phyloP scores from a whole-genome alignment of 2,797 vertebrate genomes.

The Periparus ater region DNA sequence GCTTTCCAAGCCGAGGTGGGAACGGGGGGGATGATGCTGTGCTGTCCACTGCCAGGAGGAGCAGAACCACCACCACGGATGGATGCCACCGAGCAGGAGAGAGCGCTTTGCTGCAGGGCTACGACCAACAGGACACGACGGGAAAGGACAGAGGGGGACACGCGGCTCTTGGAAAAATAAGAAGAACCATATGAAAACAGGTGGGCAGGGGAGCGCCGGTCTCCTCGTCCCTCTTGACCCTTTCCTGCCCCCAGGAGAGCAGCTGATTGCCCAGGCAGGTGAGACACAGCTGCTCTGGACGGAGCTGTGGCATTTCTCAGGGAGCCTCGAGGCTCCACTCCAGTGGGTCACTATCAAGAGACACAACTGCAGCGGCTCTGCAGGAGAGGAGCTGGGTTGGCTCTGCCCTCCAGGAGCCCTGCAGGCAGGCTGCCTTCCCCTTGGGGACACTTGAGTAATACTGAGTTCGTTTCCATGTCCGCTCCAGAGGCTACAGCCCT shows the following conservation, averaged over 20 bases:
- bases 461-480: constrained; percentile 53
- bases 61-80: neutral
- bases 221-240: constrained; percentile 21
- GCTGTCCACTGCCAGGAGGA: constrained; percentile 28
- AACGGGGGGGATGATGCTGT: neutral
- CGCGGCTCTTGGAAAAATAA: constrained; percentile 48
- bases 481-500: neutral
- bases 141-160: constrained; percentile 50
- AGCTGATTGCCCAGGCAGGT: constrained; percentile 1
- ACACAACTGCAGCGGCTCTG: constrained; percentile 14
- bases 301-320: neutral
- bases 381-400: constrained; percentile 23
- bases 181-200: constrained; percentile 54
- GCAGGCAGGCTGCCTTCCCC: constrained; percentile 32
- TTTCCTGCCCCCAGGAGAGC: constrained; percentile 12
- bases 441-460: constrained; percentile 52
- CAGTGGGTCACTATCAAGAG: neutral
- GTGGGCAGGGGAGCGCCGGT: neutral
- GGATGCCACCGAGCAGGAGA: constrained; percentile 8
- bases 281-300: neutral
- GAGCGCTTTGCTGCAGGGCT: neutral
- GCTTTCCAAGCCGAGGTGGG: neutral
- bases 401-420: constrained; percentile 30
- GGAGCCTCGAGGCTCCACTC: constrained; percentile 11
- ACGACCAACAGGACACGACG: constrained; percentile 47